Conservation (phyloP, 2,888 invertebrate genomes). For the Dusona sp. region DNA sequence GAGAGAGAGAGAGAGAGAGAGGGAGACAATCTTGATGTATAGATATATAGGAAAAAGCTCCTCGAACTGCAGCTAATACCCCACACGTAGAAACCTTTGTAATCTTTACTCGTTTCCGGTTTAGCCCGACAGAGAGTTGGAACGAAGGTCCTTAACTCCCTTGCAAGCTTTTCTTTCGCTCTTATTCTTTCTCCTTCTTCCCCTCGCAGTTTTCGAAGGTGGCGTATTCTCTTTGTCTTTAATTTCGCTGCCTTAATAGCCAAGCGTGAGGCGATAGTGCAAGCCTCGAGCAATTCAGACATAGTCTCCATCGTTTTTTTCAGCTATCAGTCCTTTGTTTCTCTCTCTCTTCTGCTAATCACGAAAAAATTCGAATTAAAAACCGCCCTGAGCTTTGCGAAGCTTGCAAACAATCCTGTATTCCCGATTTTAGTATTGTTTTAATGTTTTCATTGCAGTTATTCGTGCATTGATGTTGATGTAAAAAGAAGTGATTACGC, state of each 20-base stretch:
- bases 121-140: conserved; percentile 46
- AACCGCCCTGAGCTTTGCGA: not conserved
- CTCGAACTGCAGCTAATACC: conserved; percentile 64
- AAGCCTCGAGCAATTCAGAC: conserved; percentile 45
- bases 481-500: not conserved
- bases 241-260: conserved; percentile 66
- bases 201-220: conserved; percentile 6
- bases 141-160: conserved; percentile 68
- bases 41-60: conserved; percentile 37
- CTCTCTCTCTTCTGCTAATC: conserved; percentile 8
- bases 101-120: conserved; percentile 68
- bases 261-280: conserved; percentile 56
- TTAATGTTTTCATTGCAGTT: too few species aligned
- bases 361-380: conserved; percentile 2
- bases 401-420: not conserved
- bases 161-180: conserved; percentile 31
- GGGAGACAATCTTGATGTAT: not conserved
- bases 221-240: conserved; percentile 59
- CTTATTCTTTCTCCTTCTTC: conserved; percentile 21
- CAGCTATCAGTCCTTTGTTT: not conserved
- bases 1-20: not conserved
- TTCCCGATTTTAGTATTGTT: not conserved
- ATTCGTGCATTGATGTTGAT: not conserved
- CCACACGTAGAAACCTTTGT: conserved; percentile 65
- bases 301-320: conserved; percentile 6